Evolutionary conservation across 2,113 vertebrate genomes (phyloP).

Genomic region (Percina caprodes): DNA sequence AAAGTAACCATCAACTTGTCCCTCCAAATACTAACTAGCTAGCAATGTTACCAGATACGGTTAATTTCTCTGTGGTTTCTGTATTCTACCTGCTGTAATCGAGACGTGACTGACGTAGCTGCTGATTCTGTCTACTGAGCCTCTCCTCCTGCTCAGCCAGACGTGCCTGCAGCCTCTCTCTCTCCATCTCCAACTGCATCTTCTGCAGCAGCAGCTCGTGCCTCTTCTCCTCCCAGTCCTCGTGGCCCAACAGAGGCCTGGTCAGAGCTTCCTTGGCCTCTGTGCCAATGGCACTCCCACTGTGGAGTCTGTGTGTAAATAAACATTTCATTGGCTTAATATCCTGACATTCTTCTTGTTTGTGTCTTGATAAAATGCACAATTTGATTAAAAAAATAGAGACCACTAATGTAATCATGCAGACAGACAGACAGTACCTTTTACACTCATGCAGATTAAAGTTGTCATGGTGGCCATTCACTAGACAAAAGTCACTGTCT

Average conservation of each 20-base stretch:
- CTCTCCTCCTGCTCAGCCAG: slow-evolving; percentile 91
- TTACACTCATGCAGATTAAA: slow-evolving; percentile 27
- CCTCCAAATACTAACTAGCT: not conserved
- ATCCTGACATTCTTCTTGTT: not conserved
- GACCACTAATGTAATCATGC: not conserved
- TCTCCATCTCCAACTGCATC: slow-evolving; percentile 92
- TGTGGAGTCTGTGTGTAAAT: slow-evolving; percentile 30
- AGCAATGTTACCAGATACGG: not conserved
- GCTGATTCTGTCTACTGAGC: slow-evolving; percentile 88
- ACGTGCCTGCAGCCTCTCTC: slow-evolving; percentile 89
- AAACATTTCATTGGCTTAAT: not conserved
- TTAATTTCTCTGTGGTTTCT: slow-evolving; percentile 1
- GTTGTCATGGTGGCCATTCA: slow-evolving; percentile 9
- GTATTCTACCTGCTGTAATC: slow-evolving; percentile 85
- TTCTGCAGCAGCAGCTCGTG: slow-evolving; percentile 92
- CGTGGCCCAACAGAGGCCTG: slow-evolving; percentile 71
- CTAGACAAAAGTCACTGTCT: slow-evolving; percentile 11
- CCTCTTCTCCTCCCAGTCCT: slow-evolving; percentile 87
- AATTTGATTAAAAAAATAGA: not conserved
- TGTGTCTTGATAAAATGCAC: not conserved
- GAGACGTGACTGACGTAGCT: slow-evolving; percentile 86
- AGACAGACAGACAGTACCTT: slow-evolving; percentile 42
- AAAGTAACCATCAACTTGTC: not conserved
- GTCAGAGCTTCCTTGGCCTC: slow-evolving; percentile 45
- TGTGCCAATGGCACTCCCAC: not conserved